A percentile compares a stretch with the other conserved stretches of the same genome.
phyloP scores from a whole-genome alignment of 2,888 invertebrate species.

The Timema podura region DNA sequence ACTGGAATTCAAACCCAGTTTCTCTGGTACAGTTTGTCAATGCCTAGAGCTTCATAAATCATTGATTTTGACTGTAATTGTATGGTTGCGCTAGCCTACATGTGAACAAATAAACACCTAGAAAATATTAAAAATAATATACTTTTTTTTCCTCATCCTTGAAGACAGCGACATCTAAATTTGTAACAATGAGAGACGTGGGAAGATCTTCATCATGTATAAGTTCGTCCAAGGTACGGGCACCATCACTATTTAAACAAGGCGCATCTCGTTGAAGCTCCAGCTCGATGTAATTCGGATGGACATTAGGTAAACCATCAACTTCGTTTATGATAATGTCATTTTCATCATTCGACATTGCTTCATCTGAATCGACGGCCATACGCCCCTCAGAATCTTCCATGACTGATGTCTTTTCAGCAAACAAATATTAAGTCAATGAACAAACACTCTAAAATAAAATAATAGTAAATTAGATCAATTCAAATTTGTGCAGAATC shows the following conservation, averaged over 20 bases:
- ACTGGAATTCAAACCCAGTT: too few species aligned
- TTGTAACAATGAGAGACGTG: constrained; percentile 85
- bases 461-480: too few species aligned
- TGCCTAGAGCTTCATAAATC: too few species aligned
- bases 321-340: constrained; percentile 69
- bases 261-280: constrained; percentile 51
- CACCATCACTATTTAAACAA: constrained; percentile 37
- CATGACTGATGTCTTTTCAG: constrained; percentile 16
- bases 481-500: too few species aligned
- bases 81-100: too few species aligned
- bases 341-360: constrained; percentile 27
- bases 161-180: constrained; percentile 78
- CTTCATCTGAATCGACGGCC: constrained; percentile 28
- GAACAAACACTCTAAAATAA: neutral
- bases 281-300: constrained; percentile 69
- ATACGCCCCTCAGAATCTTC: constrained; percentile 28
- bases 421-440: neutral
- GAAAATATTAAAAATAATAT: constrained; percentile 30
- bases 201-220: constrained; percentile 74
- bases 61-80: too few species aligned
- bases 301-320: constrained; percentile 80
- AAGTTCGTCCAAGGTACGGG: constrained; percentile 57
- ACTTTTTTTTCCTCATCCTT: constrained; percentile 51
- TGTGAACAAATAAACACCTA: too few species aligned
- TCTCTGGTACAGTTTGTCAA: too few species aligned